Evolutionary conservation across 2,113 vertebrate species (phyloP), one percentile per base, ranked within the genome.

Genomic region (Sebastes schlegelii): DNA sequence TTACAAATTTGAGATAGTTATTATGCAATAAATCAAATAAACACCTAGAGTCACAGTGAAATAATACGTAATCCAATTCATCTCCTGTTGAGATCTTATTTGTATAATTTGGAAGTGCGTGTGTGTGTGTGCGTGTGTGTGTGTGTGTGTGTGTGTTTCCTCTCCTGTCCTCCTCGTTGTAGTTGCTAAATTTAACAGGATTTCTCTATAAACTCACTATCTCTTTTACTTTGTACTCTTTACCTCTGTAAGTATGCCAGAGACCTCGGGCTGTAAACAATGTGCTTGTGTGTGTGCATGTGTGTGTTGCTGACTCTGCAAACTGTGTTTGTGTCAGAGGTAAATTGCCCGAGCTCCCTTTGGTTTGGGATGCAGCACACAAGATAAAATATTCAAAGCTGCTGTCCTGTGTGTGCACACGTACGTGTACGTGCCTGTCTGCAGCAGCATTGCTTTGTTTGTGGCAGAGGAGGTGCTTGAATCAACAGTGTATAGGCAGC

Each of bases 221-320:
- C n/a, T 76, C 13, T 70, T 66, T 19, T 8, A 4, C 61, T 57
- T 51, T 82, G 48, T 69, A 48, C n/a, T 40, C 46, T 57, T 78
- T 40, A 74, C 64, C 26, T 57, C 34, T 58, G 7, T 67, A 69
- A 79, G 40, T 23, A 16, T 64, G 63, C 19, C 46, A 42, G 66
- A 57, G 54, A 74, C 68, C 10, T 48, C 1, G 5, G 17, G 46
- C 70, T 77, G 40, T 77, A 76, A 82, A 80, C 82, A 88, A 76
- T 70, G 52, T 63, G 42, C 46, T 10, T 49, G 68, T 82, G 48
- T 88, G 42, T 79, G 57, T 55, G 43, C 43, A 46, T 77, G 65
- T 55, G 46, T 55, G 70, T 8, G 51, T 57, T 83, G 86, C 85
- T 86, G 87, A 93, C 69, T 85, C 23, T 77, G 84, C 80, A 85